Base-by-base conservation (phyloP, 2,888 invertebrate species). In the Drosophila yooni region DNA sequence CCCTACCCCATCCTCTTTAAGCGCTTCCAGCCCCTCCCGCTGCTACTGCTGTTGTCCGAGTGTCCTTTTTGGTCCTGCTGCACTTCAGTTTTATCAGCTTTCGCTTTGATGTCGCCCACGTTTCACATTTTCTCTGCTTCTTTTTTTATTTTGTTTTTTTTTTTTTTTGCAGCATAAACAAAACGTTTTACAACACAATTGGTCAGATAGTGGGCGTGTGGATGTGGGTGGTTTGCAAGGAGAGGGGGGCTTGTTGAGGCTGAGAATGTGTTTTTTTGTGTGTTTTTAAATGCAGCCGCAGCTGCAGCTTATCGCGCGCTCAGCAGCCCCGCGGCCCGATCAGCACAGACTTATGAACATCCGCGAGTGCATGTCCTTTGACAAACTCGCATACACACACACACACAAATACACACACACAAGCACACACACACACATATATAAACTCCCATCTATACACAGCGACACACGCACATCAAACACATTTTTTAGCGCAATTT, bases 221-320 rank as follows among this genome's bases (percentile, higher is more conserved):
- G 13, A 15, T 34, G 61, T 21, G 36, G 60, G 57, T 38, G 65
- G 46, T 11, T 15, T 29, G 7, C 15, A 18, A 31, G 36, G 25
- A 18, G 36, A 1, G 43, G 43, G 21, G 4, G 38, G 25, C 33
- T 33, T 33, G n/a, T 3, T 29, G 40, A n/a, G 31, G 15, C 18
- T 33, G 56, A 13, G 69, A 13, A 25, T 7, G 31, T n/a, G 33
- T 33, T n/a, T 43, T 33, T 29, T 43, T 51, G 46, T 53, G 54
- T 31, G 18, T 31, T 29, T 50, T 50, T 36, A 60, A 62, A 70
- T 78, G 88, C 88, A 86, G 88, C 82, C 86, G 57, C 82, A 74
- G 91, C 91, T 85, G 91, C 88, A 90, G 91, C 85, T 85, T 85
- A 90, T 85, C 84, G 85, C 79, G 56, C 54, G 53, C 53, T 64